Evolutionary conservation across 2,113 vertebrate species (phyloP).

Genomic region (Regulus satrapa): DNA sequence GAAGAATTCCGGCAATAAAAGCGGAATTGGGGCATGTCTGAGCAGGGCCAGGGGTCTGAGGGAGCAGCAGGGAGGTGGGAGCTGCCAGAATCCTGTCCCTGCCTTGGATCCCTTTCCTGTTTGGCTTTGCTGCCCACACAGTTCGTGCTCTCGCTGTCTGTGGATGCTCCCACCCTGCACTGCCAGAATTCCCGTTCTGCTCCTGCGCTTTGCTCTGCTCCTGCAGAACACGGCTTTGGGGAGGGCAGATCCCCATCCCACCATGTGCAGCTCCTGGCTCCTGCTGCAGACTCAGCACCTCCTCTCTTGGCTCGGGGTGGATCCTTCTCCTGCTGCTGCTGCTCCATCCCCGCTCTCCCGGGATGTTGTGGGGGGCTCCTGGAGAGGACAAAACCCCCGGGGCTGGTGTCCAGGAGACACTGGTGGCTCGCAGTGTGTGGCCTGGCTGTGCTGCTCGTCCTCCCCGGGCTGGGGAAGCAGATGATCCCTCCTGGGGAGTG

Average conservation of each 20-base stretch:
- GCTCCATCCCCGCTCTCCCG: not conserved
- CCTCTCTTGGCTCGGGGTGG: not conserved
- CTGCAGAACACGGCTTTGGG: not conserved
- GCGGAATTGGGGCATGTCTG: not conserved
- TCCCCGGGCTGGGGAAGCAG: not conserved
- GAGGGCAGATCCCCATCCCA: not conserved
- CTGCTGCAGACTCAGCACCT: not conserved
- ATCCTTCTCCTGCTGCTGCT: no score
- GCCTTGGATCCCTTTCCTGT: slow-evolving; percentile 26
- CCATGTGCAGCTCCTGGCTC: not conserved
- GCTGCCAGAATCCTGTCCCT: slow-evolving; percentile 1
- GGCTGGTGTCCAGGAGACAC: not conserved
- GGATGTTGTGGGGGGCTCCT: not conserved
- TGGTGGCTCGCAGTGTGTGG: not conserved
- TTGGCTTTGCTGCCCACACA: slow-evolving; percentile 40
- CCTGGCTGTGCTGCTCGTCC: not conserved
- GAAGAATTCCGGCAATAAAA: not conserved
- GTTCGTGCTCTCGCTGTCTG: not conserved
- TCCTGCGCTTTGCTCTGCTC: not conserved
- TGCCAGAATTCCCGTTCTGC: not conserved
- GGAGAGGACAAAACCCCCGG: not conserved
- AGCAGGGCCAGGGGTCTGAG: slow-evolving; percentile 48
- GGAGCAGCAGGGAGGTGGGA: not conserved
- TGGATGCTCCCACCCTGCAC: not conserved
- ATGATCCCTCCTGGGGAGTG: not conserved